Evolutionary conservation across 2,888 invertebrate species (phyloP).

Genomic region (Zootermopsis nevadensis): DNA sequence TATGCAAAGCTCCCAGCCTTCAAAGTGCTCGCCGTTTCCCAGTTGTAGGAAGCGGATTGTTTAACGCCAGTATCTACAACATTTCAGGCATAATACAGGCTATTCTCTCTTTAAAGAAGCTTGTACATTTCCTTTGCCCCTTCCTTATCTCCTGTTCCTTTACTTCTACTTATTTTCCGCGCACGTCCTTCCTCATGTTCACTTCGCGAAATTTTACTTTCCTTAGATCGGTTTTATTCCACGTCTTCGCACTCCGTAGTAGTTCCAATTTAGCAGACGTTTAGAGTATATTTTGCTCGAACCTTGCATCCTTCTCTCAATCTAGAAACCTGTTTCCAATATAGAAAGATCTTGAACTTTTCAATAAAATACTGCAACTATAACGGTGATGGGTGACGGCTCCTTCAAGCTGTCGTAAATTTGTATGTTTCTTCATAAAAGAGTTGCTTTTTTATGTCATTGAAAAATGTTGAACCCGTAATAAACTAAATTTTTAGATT

Average conservation of each 20-base stretch:
- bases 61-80: background rate
- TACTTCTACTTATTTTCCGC: background rate
- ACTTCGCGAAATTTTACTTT: background rate
- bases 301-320: background rate
- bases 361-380: too few relatives aligned
- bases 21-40: conserved; percentile 5
- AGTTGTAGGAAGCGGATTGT: conserved; percentile 9
- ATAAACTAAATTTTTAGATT: too few relatives aligned
- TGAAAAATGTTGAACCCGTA: too few relatives aligned
- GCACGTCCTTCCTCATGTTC: background rate
- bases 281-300: background rate
- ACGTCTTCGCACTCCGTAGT: background rate
- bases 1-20: background rate
- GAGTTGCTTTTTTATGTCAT: too few relatives aligned
- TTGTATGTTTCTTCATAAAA: too few relatives aligned
- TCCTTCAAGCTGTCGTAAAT: too few relatives aligned
- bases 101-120: background rate
- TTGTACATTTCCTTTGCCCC: background rate
- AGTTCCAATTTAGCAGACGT: background rate
- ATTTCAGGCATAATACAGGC: background rate
- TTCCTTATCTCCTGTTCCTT: background rate
- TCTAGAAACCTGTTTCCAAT: background rate
- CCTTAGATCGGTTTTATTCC: background rate
- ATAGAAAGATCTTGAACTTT: too few relatives aligned
- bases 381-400: too few relatives aligned